Evolutionary conservation across 2,797 vertebrate genomes (phyloP).

Genomic region (Anguilla obscura): DNA sequence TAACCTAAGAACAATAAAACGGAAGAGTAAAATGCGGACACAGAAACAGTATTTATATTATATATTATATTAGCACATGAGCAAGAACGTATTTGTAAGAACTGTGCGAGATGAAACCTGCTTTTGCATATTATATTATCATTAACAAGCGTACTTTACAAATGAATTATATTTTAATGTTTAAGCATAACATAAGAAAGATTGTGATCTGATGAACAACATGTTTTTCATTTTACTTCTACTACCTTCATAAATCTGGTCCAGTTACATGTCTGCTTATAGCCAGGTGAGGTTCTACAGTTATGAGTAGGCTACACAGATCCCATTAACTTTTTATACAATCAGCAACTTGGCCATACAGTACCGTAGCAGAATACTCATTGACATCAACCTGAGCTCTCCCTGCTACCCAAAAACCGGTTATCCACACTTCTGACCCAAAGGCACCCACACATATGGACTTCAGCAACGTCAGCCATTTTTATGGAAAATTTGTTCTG

Average conservation of each 20-base stretch:
- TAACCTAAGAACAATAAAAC: background rate
- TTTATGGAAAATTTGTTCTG: background rate
- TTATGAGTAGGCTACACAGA: slow-evolving; percentile 8
- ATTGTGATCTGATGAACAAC: background rate
- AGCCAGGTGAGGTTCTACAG: background rate
- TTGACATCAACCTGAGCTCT: too few relatives aligned
- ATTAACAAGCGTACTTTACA: too few relatives aligned
- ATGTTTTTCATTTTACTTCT: background rate
- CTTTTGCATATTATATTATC: too few relatives aligned
- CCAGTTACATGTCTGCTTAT: background rate
- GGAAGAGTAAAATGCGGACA: background rate
- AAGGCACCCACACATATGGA: background rate
- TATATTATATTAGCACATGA: too few relatives aligned
- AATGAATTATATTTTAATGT: too few relatives aligned
- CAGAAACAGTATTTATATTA: background rate
- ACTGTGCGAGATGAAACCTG: too few relatives aligned
- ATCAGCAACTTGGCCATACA: too few relatives aligned
- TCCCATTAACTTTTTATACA: slow-evolving; percentile 6
- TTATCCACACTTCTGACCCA: too few relatives aligned
- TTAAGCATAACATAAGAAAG: background rate
- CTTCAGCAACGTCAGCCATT: slow-evolving; percentile 24
- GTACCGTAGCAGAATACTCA: too few relatives aligned
- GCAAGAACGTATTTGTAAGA: too few relatives aligned
- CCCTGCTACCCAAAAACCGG: too few relatives aligned
- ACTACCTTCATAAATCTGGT: background rate